Percentiles rank a stretch among this genome's conserved stretches.
Conservation (phyloP, 2,113 vertebrate genomes). For the Conger conger region DNA sequence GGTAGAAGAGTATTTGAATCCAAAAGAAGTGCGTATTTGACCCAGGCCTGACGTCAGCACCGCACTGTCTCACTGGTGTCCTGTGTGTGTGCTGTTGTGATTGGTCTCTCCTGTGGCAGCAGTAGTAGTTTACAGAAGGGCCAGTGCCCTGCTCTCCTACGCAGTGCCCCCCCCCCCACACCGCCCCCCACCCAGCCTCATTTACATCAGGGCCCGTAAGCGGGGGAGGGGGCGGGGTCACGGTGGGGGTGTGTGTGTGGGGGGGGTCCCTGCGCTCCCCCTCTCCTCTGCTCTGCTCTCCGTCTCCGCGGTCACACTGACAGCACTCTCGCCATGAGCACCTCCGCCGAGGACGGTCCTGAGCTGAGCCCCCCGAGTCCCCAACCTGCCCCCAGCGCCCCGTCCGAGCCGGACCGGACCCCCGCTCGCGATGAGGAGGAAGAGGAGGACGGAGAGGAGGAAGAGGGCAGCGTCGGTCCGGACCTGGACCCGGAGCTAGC, state of each 20-base stretch:
- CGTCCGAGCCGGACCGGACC: conserved; percentile 46
- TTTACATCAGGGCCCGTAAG: conserved; percentile 25
- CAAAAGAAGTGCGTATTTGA: neutral
- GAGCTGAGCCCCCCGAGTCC: conserved; percentile 46
- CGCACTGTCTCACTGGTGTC: no score
- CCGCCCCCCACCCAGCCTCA: conserved; percentile 1
- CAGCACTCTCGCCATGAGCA: conserved; percentile 67
- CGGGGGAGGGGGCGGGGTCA: conserved; percentile 1
- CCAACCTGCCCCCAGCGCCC: conserved; percentile 14
- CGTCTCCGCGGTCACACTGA: conserved; percentile 56
- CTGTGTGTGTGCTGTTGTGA: neutral
- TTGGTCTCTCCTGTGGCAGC: neutral
- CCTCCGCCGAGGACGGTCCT: conserved; percentile 52
- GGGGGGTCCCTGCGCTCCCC: conserved; percentile 36
- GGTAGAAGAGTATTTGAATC: no score
- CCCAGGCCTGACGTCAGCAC: no score
- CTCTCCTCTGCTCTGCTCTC: conserved; percentile 26
- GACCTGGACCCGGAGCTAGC: conserved; percentile 34
- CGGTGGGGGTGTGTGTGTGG: neutral
- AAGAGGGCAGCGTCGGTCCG: conserved; percentile 14
- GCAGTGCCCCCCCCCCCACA: neutral
- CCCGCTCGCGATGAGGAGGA: conserved; percentile 57
- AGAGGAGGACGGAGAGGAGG: conserved; percentile 48
- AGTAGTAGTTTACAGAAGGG: neutral
- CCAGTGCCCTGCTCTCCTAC: neutral